Base-by-base conservation (phyloP, 2,888 invertebrate species). In the Formica aserva region DNA sequence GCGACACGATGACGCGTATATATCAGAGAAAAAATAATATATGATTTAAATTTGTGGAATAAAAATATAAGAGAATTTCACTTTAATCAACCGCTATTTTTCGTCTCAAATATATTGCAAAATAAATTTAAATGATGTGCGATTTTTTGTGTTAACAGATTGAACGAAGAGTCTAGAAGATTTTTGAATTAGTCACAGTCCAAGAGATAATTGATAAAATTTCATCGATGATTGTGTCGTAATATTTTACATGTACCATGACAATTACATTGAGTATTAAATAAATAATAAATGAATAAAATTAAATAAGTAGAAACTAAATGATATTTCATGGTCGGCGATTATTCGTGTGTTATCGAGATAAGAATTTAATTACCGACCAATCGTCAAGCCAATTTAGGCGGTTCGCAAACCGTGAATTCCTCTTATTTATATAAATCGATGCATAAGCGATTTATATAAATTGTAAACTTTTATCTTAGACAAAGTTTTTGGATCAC, bases 201-300 rank as follows among this genome's bases (percentile, higher is more conserved):
- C 15, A 9, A 52, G 32, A 3, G 8, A 41, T 45, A 74, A 45
- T 48, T 38, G 18, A 13, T 18, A 2, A 60, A 45, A 18, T 45
- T 45, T 60, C 3, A 26, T 45, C 57, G 3, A 57, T 41, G 11
- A 35, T 69, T 60, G 3, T 32, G 67, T 13, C 13, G 13, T 62
- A 35, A 3, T 62, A 32, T 26, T 62, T 9, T 18, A 18, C 18
- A 26, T 18, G 32, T 66, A 35, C 18, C 52, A 63, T 41, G 77
- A 74, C 81, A 65, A 77, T 81, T 35, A 76, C 38, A 63, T 63
- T 22, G 57, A 85, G 38, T 77, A 90, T 84, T 80, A 85, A 89
- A 89, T 90, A 89, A 89, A 89, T 89, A 88, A 63, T 55, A 81
- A 85, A 84, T 90, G 85, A 88, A 83, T 85, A 83, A 84, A 80